phyloP scores from a whole-genome alignment of 2,888 invertebrate species.

The Erebia epiphron region DNA sequence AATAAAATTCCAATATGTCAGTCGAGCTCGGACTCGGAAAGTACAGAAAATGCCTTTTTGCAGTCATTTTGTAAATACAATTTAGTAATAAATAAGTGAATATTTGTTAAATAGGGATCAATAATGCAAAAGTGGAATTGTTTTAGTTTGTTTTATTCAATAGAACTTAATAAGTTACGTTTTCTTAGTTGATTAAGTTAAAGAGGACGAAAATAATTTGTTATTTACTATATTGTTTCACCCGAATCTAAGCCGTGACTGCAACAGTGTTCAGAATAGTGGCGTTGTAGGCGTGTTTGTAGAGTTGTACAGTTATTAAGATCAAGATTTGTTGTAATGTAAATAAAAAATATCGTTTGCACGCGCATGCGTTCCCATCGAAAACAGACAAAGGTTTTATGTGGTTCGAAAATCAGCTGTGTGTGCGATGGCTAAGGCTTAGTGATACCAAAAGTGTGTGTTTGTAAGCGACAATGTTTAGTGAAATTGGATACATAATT shows the following conservation, averaged over 20 bases:
- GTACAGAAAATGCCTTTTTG: slow-evolving; percentile 57
- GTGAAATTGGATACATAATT: slow-evolving; percentile 86
- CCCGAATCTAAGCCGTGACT: slow-evolving; percentile 40
- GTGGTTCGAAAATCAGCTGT: slow-evolving; percentile 84
- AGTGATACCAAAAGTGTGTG: slow-evolving; percentile 76
- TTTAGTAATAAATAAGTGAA: slow-evolving; percentile 52
- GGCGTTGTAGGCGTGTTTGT: slow-evolving; percentile 50
- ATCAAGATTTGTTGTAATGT: slow-evolving; percentile 71
- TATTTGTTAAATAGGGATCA: slow-evolving; percentile 51
- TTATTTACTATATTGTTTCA: slow-evolving; percentile 69
- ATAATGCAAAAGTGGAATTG: slow-evolving; percentile 48
- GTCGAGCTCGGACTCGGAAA: slow-evolving; percentile 52
- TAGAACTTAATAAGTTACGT: slow-evolving; percentile 40
- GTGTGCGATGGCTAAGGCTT: slow-evolving; percentile 83
- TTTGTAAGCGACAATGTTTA: slow-evolving; percentile 82
- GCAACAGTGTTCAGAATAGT: slow-evolving; percentile 53
- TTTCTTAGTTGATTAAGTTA: slow-evolving; percentile 45
- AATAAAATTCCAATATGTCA: slow-evolving; percentile 70
- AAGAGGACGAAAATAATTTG: slow-evolving; percentile 52
- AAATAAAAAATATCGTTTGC: slow-evolving; percentile 80
- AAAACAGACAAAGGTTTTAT: slow-evolving; percentile 85
- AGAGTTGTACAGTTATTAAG: slow-evolving; percentile 52
- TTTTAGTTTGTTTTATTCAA: slow-evolving; percentile 45
- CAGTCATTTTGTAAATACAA: slow-evolving; percentile 39
- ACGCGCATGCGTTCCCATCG: slow-evolving; percentile 83